Evolutionary conservation across 2,113 vertebrate genomes (phyloP).

Genomic region (Isurus oxyrinchus): DNA sequence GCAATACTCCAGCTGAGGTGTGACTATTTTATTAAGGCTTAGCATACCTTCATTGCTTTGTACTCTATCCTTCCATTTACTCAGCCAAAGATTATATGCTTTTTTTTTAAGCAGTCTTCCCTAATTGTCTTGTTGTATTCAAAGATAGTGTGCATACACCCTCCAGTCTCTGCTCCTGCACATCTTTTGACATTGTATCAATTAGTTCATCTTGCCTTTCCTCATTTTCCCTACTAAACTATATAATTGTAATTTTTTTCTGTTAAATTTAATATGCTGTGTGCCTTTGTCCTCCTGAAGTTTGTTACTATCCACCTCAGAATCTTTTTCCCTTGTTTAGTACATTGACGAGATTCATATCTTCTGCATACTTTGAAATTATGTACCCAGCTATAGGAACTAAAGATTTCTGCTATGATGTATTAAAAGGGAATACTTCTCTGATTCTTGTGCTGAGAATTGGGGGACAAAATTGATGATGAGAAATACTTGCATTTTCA

Average conservation of each 20-base stretch:
- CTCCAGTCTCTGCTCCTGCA: neutral
- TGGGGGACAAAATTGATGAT: neutral
- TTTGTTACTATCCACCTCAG: neutral
- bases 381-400: neutral
- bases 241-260: neutral
- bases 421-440: neutral
- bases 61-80: neutral
- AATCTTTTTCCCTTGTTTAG: too few species aligned
- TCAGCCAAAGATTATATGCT: neutral
- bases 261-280: neutral
- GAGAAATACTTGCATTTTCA: neutral
- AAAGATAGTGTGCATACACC: neutral
- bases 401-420: neutral
- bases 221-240: neutral
- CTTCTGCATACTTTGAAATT: neutral
- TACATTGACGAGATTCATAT: neutral
- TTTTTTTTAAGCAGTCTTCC: neutral
- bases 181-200: neutral
- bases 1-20: neutral
- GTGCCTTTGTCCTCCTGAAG: neutral
- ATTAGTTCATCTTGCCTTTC: neutral
- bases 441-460: neutral
- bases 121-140: neutral
- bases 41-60: neutral
- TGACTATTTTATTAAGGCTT: neutral